These are phyloP conservation scores for Balaeniceps rex DNA, from an alignment of 2,113 vertebrate genomes.

Conservation along the genomic window DNA sequence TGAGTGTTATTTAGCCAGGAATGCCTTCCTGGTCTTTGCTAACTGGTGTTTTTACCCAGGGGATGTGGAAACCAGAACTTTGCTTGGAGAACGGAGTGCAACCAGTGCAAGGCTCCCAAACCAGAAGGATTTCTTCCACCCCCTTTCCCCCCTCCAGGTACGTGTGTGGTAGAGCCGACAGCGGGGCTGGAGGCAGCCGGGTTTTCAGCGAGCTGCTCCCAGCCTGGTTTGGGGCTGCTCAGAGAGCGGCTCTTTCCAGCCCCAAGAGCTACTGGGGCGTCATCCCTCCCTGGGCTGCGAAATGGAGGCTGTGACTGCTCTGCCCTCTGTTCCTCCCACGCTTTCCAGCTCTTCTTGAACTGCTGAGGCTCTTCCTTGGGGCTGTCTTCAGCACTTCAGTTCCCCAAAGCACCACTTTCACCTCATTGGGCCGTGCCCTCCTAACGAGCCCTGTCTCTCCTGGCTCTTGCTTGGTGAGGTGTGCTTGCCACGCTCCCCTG, in stretches of 20 bases:
- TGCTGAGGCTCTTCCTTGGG: background rate
- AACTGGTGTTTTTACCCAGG: conserved; percentile 60
- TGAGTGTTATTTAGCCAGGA: background rate
- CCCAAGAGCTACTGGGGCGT: background rate
- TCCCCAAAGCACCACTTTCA: fast-evolving
- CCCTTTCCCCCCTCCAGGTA: conserved; percentile 90
- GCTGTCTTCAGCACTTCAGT: fast-evolving
- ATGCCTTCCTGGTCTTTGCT: background rate
- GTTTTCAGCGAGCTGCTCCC: too few relatives aligned
- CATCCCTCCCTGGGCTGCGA: background rate
- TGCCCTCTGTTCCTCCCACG: fast-evolving
- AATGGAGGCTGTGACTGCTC: fast-evolving
- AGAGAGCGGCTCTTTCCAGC: background rate
- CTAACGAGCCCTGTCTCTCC: fast-evolving
- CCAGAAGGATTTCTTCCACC: conserved; percentile 91
- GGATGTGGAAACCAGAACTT: conserved; percentile 98
- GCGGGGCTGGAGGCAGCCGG: background rate
- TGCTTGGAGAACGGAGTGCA: conserved; percentile 97
- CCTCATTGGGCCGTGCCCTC: background rate
- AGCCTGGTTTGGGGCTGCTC: fast-evolving
- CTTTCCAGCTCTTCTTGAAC: background rate
- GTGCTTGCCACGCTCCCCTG: background rate
- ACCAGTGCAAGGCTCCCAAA: conserved; percentile 98
- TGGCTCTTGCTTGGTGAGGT: background rate
- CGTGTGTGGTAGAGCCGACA: fast-evolving